These are phyloP conservation scores for Xanthorhoe spadicearia DNA, from an alignment of 2,888 invertebrate genomes.

Conservation along the genomic window DNA sequence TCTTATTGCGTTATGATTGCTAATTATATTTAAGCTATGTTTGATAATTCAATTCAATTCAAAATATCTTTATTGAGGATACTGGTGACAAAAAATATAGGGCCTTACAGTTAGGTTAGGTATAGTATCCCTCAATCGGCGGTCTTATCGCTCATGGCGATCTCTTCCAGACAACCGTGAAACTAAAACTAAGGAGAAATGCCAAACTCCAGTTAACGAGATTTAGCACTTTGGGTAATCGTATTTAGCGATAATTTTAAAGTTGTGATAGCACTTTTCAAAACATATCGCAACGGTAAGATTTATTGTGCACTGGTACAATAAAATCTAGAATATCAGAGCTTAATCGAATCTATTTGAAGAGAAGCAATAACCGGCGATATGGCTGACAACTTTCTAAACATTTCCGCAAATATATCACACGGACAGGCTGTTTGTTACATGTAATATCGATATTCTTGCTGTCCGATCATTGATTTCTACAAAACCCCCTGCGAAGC, in stretches of 20 bases:
- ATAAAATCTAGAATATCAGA: slow-evolving; percentile 7
- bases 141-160: too few relatives aligned
- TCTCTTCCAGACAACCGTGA: too few relatives aligned
- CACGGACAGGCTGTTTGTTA: slow-evolving; percentile 20
- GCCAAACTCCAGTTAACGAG: too few relatives aligned
- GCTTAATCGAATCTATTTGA: slow-evolving; percentile 27
- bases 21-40: too few relatives aligned
- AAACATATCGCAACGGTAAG: background rate
- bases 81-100: too few relatives aligned
- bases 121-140: too few relatives aligned
- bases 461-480: slow-evolving; percentile 13
- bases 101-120: too few relatives aligned
- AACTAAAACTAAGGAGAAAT: too few relatives aligned
- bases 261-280: background rate
- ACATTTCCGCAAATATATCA: slow-evolving; percentile 25
- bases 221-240: too few relatives aligned
- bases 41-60: too few relatives aligned
- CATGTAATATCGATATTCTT: slow-evolving; percentile 18
- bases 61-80: too few relatives aligned
- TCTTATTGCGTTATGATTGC: background rate
- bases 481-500: background rate
- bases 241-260: too few relatives aligned
- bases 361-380: slow-evolving; percentile 35
- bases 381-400: slow-evolving; percentile 30
- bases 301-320: slow-evolving; percentile 10